Base-by-base conservation (phyloP, 2,113 vertebrate genomes). In the Rhinolophus ferrumequinum region DNA sequence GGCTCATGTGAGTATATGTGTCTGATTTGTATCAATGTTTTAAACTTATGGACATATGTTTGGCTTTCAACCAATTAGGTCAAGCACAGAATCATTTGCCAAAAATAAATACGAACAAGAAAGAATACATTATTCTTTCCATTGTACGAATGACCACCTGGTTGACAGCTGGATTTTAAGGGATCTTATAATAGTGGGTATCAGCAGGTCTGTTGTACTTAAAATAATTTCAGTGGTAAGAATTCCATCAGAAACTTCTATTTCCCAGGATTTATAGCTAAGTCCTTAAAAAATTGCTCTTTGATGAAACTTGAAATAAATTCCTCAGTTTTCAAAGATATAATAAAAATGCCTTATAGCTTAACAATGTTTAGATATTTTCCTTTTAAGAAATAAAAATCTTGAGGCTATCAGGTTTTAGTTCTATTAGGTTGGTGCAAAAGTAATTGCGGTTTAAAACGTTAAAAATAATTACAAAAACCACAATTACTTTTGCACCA, bases 241-340 rank as follows among this genome's bases (percentile, higher is more conserved):
- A 95, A 98, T 98, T 98, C 94, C 89, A 97, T 97, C 95, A 98
- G 84, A 98, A 98, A 98, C 95, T 98, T 94, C 95, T 97, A 97
- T 98, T 98, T 98, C 95, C 93, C 90, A 92, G 93, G 97, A 96
- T 98, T 98, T 98, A 98, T 97, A 98, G 97, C 90, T 96, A 97
- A 98, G 94, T 94, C 94, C 96, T 98, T 98, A 98, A 98, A 98
- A 90, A 89, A 96, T 84, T 93, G 95, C 21, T 38, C 96, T 98
- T 97, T 96, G 93, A 95, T 96, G 94, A 97, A 97, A 97, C 89
- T 94, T 97, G 90, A 96, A 96, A 97, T 97, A 97, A 97, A 90
- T 91, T 87, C 47, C 90, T 97, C 72, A 96, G 91, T 96, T 98
- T 98, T 98, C 96, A 95, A 96, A 95, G 75, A 96, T 95, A 92